Evolutionary conservation across 2,888 invertebrate species (phyloP), one percentile per base, ranked within the genome.

Genomic region (Chaetoderma sp.): DNA sequence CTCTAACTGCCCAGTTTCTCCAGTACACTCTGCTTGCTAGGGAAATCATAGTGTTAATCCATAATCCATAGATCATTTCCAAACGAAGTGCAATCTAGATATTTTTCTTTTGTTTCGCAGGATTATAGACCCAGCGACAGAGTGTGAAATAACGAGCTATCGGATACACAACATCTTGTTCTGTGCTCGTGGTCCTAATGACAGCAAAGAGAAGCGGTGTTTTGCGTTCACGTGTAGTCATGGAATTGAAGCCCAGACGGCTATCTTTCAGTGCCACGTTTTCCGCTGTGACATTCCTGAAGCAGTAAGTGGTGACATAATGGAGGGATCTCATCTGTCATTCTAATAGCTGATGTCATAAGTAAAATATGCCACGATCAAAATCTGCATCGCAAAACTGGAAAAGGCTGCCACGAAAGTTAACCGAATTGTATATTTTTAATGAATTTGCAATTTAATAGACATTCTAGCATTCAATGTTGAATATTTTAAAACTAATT

Each of bases 151-250:
- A 86, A 91, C 94, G 0, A 91, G 93, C 3, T 98, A 95, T 85
- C 93, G 95, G 76, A 94, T 98, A 63, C 94, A 95, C 80, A 92
- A 95, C 71, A 97, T 98, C 73, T 90, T 96, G 69, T 96, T 97
- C 89, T 98, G 97, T 88, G 96, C 96, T 6, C 92, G 96, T 55
- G 98, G 98, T 6, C 90, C 91, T 13, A 71, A 76, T 4, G 93
- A 92, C 52, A 92, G 93, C 23, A 89, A 90, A 0, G 96, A 97
- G 78, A 92, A 93, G 0, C 91, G 94, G n/a, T 98, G 98, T 87
- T 98, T 98, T 88, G 98, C 98, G 8, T 98, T 98, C 88, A 98
- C 98, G 0, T 97, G 96, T 92, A 93, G 96, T 54, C 95, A 96
- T 84, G 96, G 96, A 0, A 94, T 95, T 79, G 93, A 93, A 33